Conservation (phyloP, 2,888 invertebrate species). For the Protonemura montana region DNA sequence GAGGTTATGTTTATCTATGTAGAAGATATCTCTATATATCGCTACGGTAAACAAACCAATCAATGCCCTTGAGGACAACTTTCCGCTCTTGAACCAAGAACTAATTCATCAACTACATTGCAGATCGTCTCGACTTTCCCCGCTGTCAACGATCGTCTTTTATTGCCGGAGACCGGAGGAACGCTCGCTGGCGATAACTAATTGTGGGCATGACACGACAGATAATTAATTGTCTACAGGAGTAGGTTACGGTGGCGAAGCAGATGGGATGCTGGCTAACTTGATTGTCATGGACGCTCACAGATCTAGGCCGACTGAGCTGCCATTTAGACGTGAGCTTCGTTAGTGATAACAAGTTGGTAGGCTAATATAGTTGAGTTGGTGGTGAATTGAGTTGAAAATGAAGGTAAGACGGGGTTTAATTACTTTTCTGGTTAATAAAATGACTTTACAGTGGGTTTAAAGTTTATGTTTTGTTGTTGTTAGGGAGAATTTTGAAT, state of each 20-base stretch:
- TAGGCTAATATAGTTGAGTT: not conserved
- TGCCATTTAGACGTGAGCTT: not conserved
- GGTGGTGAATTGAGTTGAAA: no score
- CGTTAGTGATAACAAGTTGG: not conserved
- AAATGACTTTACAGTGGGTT: no score
- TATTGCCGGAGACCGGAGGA: no score
- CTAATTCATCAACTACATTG: not conserved
- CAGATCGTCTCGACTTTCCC: not conserved
- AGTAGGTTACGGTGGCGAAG: not conserved
- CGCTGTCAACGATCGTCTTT: not conserved
- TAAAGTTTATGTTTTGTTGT: no score
- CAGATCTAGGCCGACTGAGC: not conserved
- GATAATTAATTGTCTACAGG: not conserved
- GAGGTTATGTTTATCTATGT: no score
- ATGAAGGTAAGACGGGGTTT: no score
- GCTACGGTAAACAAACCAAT: not conserved
- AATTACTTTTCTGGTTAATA: no score
- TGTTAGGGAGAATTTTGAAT: no score
- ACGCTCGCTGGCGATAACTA: no score
- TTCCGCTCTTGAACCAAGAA: not conserved
- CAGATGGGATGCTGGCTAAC: not conserved
- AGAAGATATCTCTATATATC: no score
- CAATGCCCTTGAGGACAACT: not conserved
- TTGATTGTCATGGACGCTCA: not conserved
- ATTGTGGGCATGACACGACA: not conserved